Base-by-base conservation (phyloP, 1,140 invertebrate species). In the Drosophila setifemur region DNA sequence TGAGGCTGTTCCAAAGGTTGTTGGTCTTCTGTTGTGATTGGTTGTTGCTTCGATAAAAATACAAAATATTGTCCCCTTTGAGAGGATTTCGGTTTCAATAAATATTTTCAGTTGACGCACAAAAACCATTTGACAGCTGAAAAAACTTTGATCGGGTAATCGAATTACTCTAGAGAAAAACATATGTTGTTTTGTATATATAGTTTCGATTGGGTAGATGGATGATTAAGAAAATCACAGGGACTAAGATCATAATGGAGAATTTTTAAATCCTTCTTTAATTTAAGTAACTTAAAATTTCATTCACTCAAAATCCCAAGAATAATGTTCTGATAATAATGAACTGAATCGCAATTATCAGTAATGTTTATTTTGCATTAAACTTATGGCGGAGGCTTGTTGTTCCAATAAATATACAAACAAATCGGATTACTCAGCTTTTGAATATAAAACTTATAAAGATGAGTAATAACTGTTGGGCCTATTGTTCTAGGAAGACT, bases 91-190 rank as follows among this genome's bases (percentile, higher is more conserved):
- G 48, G 19, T 12, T 18, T 12, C 1, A 18, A n/a, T n/a, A n/a
- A 63, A 48, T 48, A 48, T 23, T 63, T 64, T 9, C 48, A 63
- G 33, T 63, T 64, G 60, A 64, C 60, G 60, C 57, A 64, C 57
- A 40, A 14, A 40, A 63, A 40, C 9, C 42, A 18, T 48, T 63
- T 64, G 55, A 60, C 60, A 64, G 60, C 60, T 64, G 60, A 8
- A 31, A 28, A 58, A 64, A 63, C 42, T 63, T 23, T 29, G 14
- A 64, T 63, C 25, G 42, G 35, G 26, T 55, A 54, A 45, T 31
- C 33, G 25, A 68, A 60, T 70, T 50, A n/a, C n/a, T 44, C n/a
- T 47, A 40, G 37, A 14, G 29, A 39, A 31, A 49, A 85, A 74
- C 35, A 55, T 18, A 61, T 73, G 35, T 9, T 21, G 28, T 28